Percentiles rank a stretch among this genome's conserved stretches.
Conservation (phyloP, 2,797 vertebrate species). For the Mycteria americana region DNA sequence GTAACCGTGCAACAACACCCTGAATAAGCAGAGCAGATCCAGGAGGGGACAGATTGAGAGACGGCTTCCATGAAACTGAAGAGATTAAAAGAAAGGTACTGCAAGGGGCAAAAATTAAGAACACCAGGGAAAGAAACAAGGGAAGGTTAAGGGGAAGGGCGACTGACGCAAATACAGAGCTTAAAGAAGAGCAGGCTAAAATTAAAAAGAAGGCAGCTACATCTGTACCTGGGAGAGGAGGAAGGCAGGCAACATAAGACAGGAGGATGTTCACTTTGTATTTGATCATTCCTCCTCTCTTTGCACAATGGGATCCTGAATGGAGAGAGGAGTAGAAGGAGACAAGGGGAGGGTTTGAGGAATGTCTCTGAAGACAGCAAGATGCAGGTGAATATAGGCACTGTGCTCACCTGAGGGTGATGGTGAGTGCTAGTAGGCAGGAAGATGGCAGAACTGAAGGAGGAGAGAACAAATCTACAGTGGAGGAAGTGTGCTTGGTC, state of each 20-base stretch:
- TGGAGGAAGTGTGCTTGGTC: background rate
- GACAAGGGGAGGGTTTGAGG: background rate
- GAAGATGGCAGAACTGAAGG: background rate
- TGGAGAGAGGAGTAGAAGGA: background rate
- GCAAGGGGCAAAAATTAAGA: background rate
- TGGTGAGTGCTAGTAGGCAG: background rate
- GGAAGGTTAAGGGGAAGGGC: background rate
- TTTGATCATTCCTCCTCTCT: background rate
- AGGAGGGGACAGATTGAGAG: background rate
- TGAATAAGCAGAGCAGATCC: background rate
- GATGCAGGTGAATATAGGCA: background rate
- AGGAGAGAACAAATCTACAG: background rate
- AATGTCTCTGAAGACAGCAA: background rate
- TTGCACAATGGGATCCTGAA: background rate
- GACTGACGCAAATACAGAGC: background rate
- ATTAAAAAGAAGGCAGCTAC: background rate
- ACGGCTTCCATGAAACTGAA: background rate
- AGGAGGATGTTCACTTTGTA: background rate
- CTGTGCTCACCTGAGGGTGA: background rate
- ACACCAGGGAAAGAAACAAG: background rate
- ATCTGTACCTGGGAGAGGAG: background rate
- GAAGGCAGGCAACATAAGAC: background rate
- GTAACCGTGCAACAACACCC: background rate
- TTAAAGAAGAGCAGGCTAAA: background rate
- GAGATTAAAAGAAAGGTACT: background rate